phyloP scores from a whole-genome alignment of 2,113 vertebrate genomes.

The Eulemur rufifrons region DNA sequence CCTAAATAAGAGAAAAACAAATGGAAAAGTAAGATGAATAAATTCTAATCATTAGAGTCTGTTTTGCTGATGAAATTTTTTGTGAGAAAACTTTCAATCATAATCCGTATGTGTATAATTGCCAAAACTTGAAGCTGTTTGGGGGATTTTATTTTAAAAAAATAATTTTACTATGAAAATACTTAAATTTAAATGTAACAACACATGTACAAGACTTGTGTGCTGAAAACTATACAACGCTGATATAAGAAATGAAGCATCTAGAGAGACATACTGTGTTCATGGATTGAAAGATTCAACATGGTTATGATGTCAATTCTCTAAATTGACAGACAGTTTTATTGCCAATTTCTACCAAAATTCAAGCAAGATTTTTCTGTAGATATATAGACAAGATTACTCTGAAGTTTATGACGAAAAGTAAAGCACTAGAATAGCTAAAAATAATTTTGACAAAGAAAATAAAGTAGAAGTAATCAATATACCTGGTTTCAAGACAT shows the following conservation, averaged over 20 bases:
- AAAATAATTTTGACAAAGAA: background rate
- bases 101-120: background rate
- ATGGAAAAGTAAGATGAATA: background rate
- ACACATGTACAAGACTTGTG: background rate
- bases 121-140: background rate
- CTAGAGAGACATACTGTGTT: no score
- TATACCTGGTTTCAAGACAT: no score
- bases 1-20: background rate
- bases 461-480: no score
- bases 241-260: no score
- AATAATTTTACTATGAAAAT: background rate
- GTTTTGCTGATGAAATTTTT: background rate
- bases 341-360: no score
- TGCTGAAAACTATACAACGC: no score
- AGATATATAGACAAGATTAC: no score
- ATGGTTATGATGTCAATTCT: no score
- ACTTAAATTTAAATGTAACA: background rate
- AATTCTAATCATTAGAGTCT: background rate
- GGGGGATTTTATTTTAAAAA: background rate
- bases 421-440: background rate
- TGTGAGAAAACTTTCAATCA: background rate
- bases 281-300: no score
- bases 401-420: no score
- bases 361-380: no score
- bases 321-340: no score